Conservation (phyloP, 2,797 vertebrate genomes). For the Myotis pilosus region DNA sequence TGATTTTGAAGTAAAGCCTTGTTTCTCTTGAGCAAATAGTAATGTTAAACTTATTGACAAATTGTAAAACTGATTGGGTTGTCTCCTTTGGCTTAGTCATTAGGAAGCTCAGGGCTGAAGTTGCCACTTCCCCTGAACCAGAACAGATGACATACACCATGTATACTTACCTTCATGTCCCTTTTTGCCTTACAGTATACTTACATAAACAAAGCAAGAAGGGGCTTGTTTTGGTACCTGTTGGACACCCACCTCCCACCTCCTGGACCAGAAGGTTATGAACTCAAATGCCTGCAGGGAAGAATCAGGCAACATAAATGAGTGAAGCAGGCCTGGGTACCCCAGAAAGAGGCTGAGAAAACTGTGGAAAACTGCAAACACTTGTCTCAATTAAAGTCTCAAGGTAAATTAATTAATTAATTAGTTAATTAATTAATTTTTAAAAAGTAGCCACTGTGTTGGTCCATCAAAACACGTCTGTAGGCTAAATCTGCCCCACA, state of each 20-base stretch:
- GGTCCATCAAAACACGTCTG: background rate
- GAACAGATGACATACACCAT: background rate
- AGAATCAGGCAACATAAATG: no score
- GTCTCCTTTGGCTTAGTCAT: background rate
- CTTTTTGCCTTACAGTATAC: background rate
- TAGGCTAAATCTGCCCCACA: background rate
- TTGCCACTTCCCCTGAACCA: background rate
- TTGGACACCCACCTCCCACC: background rate
- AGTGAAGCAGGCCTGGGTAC: accelerated
- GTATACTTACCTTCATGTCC: background rate
- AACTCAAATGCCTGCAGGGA: background rate
- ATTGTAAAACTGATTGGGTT: background rate
- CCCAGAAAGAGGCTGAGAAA: background rate
- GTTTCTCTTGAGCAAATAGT: constrained; percentile 17
- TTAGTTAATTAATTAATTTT: no score
- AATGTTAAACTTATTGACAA: constrained; percentile 1
- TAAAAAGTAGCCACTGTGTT: background rate
- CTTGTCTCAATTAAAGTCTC: background rate
- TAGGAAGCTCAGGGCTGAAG: background rate
- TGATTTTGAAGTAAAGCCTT: constrained; percentile 18
- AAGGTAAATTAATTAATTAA: background rate
- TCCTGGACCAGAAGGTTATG: background rate
- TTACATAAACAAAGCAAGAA: background rate
- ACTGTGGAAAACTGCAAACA: background rate
- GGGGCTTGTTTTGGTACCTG: background rate